Evolutionary conservation across 2,888 invertebrate genomes (phyloP).

Genomic region (Sylvicola cinctus): DNA sequence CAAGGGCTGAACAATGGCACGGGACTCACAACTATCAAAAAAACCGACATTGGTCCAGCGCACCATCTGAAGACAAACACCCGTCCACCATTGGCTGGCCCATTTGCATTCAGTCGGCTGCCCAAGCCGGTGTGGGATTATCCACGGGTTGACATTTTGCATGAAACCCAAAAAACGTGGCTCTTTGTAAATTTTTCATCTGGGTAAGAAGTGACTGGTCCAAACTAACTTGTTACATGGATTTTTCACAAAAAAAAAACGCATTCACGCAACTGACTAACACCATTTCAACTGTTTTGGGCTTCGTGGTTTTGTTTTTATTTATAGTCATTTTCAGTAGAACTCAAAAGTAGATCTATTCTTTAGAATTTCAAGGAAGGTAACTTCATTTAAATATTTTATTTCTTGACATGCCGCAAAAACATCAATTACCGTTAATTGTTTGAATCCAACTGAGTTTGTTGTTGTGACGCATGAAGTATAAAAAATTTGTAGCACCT

Average conservation of each 20-base stretch:
- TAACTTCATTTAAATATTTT: no score
- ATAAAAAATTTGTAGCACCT: conserved; percentile 26
- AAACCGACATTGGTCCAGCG: conserved; percentile 25
- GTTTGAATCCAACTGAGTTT: conserved; percentile 46
- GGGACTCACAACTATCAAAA: conserved; percentile 8
- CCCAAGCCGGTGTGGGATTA: conserved; percentile 63
- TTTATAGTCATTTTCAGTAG: no score
- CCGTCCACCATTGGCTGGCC: conserved; percentile 66
- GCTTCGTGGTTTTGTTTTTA: no score
- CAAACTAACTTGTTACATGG: background rate
- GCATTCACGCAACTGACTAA: no score
- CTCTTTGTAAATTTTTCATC: conserved; percentile 64
- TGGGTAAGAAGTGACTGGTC: conserved; percentile 31
- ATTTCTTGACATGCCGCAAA: no score
- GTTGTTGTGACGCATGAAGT: conserved; percentile 68
- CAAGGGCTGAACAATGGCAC: no score
- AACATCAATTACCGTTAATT: no score
- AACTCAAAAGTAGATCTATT: no score
- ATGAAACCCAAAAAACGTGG: conserved; percentile 58
- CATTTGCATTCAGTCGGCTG: conserved; percentile 75
- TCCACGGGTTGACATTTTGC: conserved; percentile 59
- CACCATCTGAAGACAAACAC: conserved; percentile 36
- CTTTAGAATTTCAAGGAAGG: no score
- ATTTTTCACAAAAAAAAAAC: no score
- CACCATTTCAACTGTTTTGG: no score